Evolutionary conservation across 1,140 invertebrate species (phyloP).

Genomic region (Heliconius hewitsoni): DNA sequence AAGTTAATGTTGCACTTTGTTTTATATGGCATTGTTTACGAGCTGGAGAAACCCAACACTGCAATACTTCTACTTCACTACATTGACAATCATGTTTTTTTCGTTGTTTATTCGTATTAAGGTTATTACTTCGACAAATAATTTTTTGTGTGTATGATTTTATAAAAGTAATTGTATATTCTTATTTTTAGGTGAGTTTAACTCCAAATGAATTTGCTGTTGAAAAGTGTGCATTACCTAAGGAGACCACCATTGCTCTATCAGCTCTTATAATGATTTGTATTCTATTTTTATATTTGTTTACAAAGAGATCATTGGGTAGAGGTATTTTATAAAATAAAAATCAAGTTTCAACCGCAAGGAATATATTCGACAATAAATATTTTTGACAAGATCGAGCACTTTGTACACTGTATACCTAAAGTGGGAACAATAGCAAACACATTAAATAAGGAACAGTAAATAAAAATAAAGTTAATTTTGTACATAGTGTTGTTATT

Average conservation of each 20-base stretch:
- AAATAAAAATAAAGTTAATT: neutral
- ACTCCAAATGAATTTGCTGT: slow-evolving; percentile 53
- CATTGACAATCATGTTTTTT: too few relatives aligned
- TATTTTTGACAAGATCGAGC: slow-evolving; percentile 78
- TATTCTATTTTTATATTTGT: slow-evolving; percentile 44
- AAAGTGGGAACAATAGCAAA: slow-evolving; percentile 46
- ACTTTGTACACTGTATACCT: slow-evolving; percentile 70
- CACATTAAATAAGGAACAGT: slow-evolving; percentile 4
- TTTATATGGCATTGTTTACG: too few relatives aligned
- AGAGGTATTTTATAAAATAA: slow-evolving; percentile 43
- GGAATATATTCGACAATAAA: slow-evolving; percentile 76
- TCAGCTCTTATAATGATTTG: slow-evolving; percentile 52
- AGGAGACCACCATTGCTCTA: slow-evolving; percentile 55
- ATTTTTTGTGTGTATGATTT: too few relatives aligned
- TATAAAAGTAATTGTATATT: neutral
- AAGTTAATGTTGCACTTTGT: too few relatives aligned
- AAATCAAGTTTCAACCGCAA: slow-evolving; percentile 44
- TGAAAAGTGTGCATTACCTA: slow-evolving; percentile 62
- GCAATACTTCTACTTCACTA: too few relatives aligned
- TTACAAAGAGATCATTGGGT: slow-evolving; percentile 46
- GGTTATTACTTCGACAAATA: too few relatives aligned
- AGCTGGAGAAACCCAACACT: too few relatives aligned
- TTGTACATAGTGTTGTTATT: slow-evolving; percentile 14
- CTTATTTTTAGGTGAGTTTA: slow-evolving; percentile 57
- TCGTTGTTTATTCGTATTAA: too few relatives aligned